A percentile compares a stretch with the other conserved stretches of the same genome.
Conservation (phyloP, 1,140 invertebrate genomes). For the Archivesica marissinica region DNA sequence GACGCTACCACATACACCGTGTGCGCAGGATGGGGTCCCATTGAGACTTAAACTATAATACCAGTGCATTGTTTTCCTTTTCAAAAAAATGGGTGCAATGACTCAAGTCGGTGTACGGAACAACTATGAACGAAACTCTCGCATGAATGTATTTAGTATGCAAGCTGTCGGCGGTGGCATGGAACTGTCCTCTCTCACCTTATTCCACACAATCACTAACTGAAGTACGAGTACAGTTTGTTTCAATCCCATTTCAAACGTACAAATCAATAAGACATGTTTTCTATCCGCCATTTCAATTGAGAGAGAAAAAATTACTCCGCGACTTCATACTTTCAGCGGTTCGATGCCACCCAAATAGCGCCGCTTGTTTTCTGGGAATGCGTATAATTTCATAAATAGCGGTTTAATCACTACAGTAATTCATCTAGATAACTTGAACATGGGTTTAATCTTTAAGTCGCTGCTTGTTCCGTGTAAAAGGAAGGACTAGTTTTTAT, state of each 20-base stretch:
- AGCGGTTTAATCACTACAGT: constrained; percentile 47
- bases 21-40: no score
- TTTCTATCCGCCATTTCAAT: background rate
- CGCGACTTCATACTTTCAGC: background rate
- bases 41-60: no score
- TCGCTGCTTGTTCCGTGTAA: constrained; percentile 47
- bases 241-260: background rate
- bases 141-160: no score
- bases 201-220: background rate
- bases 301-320: background rate
- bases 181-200: background rate
- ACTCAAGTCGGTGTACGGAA: no score
- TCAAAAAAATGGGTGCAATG: no score
- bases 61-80: no score
- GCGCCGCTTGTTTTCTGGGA: constrained; percentile 25
- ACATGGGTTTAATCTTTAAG: constrained; percentile 52
- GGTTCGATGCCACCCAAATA: constrained; percentile 37
- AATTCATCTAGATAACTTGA: constrained; percentile 41
- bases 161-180: no score
- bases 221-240: no score
- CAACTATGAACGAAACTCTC: no score
- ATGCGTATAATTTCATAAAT: constrained; percentile 60
- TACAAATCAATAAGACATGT: background rate
- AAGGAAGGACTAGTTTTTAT: constrained; percentile 50
- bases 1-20: no score